Base-by-base conservation (phyloP, 1,140 invertebrate genomes). In the Cydia fagiglandana region DNA sequence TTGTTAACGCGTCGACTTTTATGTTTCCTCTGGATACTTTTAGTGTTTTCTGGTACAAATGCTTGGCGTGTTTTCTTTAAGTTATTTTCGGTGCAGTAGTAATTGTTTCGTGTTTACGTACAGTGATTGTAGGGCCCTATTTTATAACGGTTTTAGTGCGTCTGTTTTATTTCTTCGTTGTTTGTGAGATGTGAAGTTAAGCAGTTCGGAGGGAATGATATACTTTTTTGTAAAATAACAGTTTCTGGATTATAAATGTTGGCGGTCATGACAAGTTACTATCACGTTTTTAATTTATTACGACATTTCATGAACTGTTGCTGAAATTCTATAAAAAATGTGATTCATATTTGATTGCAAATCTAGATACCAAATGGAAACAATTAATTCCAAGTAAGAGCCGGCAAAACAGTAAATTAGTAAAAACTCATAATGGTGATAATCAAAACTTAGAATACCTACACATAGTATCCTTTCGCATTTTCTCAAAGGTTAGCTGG, bases 1-100 rank as follows among this genome's bases (percentile, higher is more conserved):
- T 61, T 61, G 75, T 80, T 75, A 77, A 77, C 74, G 75, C 73
- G 34, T 64, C 61, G 80, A 83, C 78, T 80, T 83, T 83, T 78
- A 83, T 80, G 80, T 76, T 81, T 80, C 78, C 77, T 78, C 45
- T 73, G 64, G 64, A 77, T 76, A 73, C 75, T 74, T 81, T 76
- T 76, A 76, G 68, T 79, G 79, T 78, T 75, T 45, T 77, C 53
- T 66, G 76, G 77, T 77, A 76, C 76, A 78, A 80, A 83, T 73
- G 75, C 47, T 75, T 75, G 68, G 78, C 56, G 73, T 80, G 77
- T 78, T 79, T 79, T 76, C 38, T 79, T 73, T 38, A 64, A 56
- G 75, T 77, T 78, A 81, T 83, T 83, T 83, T 78, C 17, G 76
- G 77, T 45, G 30, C 66, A 45, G 30, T 68, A 75, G 66, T 76